Base-by-base conservation (phyloP, 2,888 invertebrate species). In the Brachylomia viminalis region DNA sequence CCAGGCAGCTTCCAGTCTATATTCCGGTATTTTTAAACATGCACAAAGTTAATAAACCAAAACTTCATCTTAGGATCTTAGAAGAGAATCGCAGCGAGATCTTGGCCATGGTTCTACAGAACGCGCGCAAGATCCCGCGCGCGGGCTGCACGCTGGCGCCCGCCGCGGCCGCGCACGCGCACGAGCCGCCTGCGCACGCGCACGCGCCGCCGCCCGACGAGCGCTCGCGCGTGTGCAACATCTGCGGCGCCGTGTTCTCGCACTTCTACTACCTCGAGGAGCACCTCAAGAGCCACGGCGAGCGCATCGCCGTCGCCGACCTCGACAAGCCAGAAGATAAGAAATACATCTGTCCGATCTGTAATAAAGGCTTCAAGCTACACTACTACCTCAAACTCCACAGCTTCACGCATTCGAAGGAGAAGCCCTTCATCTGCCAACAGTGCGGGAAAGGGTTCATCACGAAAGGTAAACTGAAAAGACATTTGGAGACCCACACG, bases 361-460 rank as follows among this genome's bases (percentile, higher is more conserved):
- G 96, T 74, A 93, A 93, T 15, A 96, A 96, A 52, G 93, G 93
- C 0, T 96, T 96, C 83, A 96, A 96, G 58, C 78, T 96, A 0
- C 95, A 95, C 49, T 96, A 96, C 65, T 96, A 96, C 59, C 54
- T 96, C 0, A 96, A 96, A 49, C 81, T 96, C 0, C 96, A 96
- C 87, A 95, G 93, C 13, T 96, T 94, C 69, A 96, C 96, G 0
- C 96, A 96, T 68, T 94, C 96, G 0, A 96, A 96, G 52, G 96
- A 96, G 58, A 95, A 95, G 45, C 96, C 96, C 0, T 95, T 93
- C 72, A 95, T 95, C 0, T 96, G 96, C 75, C 95, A 96, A 74
- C 95, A 96, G 82, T 96, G 96, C 62, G 96, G 95, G 0, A 96
- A 96, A 49, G 96, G 96, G 0, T 96, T 96, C 56, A 96, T 96